Evolutionary conservation across 2,113 vertebrate species (phyloP).

Genomic region (Struthidea cinerea): DNA sequence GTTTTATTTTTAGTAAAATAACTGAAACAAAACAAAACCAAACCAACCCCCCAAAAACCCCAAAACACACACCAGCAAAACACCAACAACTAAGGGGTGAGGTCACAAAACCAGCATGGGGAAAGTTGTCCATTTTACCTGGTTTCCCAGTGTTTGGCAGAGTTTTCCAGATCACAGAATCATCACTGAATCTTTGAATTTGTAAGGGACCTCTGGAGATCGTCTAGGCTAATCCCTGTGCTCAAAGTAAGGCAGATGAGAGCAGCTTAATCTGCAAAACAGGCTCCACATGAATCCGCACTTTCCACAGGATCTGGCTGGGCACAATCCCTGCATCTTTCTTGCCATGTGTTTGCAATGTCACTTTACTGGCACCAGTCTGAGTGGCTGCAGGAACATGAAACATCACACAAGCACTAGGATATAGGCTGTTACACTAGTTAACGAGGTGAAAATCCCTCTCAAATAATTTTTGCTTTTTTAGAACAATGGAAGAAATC

Average conservation of each 20-base stretch:
- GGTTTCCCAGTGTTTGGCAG: background rate
- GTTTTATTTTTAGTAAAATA: background rate
- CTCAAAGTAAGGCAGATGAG: background rate
- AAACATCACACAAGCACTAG: background rate
- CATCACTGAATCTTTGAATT: background rate
- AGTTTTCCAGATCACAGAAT: background rate
- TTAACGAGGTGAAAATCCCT: background rate
- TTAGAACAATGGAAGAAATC: background rate
- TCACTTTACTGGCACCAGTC: background rate
- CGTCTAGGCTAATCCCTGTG: background rate
- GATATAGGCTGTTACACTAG: background rate
- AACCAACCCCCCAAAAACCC: background rate
- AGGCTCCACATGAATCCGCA: background rate
- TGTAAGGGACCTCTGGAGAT: background rate
- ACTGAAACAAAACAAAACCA: background rate
- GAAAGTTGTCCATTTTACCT: background rate
- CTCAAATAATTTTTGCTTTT: background rate
- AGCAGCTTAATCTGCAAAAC: background rate
- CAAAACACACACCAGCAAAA: background rate
- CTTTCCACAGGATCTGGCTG: background rate
- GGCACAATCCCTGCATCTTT: background rate
- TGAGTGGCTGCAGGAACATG: background rate
- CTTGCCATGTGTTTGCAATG: background rate
- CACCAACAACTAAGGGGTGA: background rate
- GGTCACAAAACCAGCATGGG: background rate